Evolutionary conservation across 1,140 invertebrate genomes (phyloP).

Genomic region (Hyphantria cunea): DNA sequence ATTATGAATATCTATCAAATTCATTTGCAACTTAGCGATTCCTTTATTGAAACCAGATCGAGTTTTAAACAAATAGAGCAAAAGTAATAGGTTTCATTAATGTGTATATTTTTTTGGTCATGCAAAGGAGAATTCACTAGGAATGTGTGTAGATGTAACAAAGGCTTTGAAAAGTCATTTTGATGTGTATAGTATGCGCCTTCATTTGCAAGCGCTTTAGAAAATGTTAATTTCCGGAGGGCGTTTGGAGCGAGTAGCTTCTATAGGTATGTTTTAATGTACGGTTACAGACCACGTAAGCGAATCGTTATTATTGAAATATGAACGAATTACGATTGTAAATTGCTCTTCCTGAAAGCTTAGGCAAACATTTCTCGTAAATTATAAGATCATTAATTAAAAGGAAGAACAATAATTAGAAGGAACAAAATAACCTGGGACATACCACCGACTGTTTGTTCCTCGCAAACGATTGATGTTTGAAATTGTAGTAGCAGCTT

Average conservation of each 20-base stretch:
- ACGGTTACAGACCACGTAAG: conserved; percentile 16
- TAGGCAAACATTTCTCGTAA: conserved; percentile 16
- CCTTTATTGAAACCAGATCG: conserved; percentile 53
- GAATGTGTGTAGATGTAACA: conserved; percentile 38
- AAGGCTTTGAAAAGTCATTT: conserved; percentile 46
- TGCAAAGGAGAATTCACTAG: conserved; percentile 22
- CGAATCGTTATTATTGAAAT: conserved; percentile 17
- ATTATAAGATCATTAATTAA: neutral
- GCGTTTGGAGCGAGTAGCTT: conserved; percentile 26
- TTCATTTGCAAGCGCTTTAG: conserved; percentile 51
- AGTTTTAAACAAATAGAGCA: conserved; percentile 51
- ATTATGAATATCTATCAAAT: conserved; percentile 72
- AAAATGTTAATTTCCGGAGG: conserved; percentile 57
- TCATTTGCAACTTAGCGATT: conserved; percentile 45
- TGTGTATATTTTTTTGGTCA: conserved; percentile 40
- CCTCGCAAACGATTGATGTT: neutral
- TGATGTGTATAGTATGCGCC: conserved; percentile 42
- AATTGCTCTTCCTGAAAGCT: conserved; percentile 22
- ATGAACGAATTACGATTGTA: conserved; percentile 5
- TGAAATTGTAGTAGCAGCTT: neutral
- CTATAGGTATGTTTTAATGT: conserved; percentile 22
- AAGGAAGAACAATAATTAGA: no score
- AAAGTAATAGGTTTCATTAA: conserved; percentile 42
- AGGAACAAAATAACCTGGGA: no score
- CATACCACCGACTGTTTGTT: neutral